These are phyloP conservation scores for Cheilosia grossa DNA, from an alignment of 2,888 invertebrate genomes.

Conservation along the genomic window DNA sequence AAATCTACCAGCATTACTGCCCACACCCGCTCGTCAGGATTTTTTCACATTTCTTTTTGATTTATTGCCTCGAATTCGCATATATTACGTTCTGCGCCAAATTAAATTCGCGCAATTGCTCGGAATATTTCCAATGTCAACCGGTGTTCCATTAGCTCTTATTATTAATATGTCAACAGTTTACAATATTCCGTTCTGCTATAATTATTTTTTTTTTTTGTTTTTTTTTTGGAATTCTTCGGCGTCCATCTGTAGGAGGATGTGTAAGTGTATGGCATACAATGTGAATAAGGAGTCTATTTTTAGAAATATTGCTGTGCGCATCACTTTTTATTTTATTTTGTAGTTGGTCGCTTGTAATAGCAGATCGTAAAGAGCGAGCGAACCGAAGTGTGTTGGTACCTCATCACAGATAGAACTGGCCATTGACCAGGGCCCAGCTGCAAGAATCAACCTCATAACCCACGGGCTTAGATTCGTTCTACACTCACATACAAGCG, in stretches of 20 bases:
- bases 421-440: conserved; percentile 27
- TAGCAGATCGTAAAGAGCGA: conserved; percentile 2
- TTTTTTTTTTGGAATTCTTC: neutral
- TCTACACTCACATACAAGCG: conserved; percentile 11
- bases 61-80: conserved; percentile 18
- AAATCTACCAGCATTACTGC: conserved; percentile 17
- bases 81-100: neutral
- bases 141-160: conserved; percentile 42
- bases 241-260: conserved; percentile 40
- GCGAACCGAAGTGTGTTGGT: conserved; percentile 19
- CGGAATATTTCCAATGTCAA: conserved; percentile 38
- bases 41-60: neutral
- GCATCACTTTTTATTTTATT: conserved; percentile 16
- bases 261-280: conserved; percentile 17
- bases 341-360: conserved; percentile 34
- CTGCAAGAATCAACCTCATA: conserved; percentile 45
- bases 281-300: conserved; percentile 59
- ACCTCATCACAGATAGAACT: conserved; percentile 40
- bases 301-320: conserved; percentile 55
- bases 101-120: conserved; percentile 15
- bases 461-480: conserved; percentile 65
- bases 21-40: neutral
- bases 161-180: conserved; percentile 65
- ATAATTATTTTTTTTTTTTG: conserved; percentile 41
- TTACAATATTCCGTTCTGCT: conserved; percentile 53